phyloP scores from a whole-genome alignment of 2,113 vertebrate species.

The Jaculus jaculus region DNA sequence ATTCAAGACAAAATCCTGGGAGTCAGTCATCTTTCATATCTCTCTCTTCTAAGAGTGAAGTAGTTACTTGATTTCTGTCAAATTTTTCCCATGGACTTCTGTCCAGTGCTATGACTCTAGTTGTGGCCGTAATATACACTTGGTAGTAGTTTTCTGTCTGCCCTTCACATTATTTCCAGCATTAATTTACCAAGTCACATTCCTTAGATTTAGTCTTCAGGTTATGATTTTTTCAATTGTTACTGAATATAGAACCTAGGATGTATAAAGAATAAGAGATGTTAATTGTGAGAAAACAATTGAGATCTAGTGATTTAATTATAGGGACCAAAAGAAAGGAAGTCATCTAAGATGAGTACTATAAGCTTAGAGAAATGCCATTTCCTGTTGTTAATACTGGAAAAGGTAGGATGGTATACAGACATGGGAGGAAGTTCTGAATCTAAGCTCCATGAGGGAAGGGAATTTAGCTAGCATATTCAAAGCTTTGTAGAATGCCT shows the following conservation, averaged over 20 bases:
- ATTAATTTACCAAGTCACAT: not conserved
- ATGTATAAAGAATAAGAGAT: not conserved
- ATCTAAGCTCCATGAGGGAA: not conserved
- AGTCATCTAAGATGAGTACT: not conserved
- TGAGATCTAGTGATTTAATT: not conserved
- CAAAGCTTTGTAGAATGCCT: not conserved
- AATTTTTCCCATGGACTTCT: not conserved
- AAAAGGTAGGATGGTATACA: not conserved
- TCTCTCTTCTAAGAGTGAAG: not conserved
- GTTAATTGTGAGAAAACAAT: slow-evolving; percentile 7
- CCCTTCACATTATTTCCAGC: not conserved
- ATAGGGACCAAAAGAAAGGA: not conserved
- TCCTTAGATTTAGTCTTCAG: not conserved
- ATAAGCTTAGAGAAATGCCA: not conserved
- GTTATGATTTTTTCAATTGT: not conserved
- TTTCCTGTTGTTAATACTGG: not conserved
- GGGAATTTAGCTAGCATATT: not conserved
- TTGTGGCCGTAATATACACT: not conserved
- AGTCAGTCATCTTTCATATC: not conserved
- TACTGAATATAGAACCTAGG: not conserved
- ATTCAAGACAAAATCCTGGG: not conserved
- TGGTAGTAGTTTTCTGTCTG: not conserved
- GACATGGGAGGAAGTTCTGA: not conserved
- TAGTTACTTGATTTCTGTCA: not conserved
- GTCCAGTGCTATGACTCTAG: not conserved